A percentile compares a stretch with the other conserved stretches of the same genome.
phyloP scores from a whole-genome alignment of 2,797 vertebrate genomes.

The Acipenser ruthenus region DNA sequence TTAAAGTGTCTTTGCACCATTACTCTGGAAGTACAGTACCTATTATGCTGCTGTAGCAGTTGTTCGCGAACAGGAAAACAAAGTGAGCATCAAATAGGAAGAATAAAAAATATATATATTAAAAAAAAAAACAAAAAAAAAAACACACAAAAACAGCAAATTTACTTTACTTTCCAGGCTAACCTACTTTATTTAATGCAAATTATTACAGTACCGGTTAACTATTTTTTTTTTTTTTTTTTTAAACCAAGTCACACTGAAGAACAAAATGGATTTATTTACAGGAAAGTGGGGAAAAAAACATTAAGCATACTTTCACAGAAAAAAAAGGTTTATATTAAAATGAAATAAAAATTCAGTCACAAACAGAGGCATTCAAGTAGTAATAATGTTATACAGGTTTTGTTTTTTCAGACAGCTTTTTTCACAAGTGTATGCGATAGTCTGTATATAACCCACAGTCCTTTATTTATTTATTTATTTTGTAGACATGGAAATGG shows the following conservation, averaged over 20 bases:
- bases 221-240: conserved; percentile 72
- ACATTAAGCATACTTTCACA: conserved; percentile 98
- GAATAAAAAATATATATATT: background rate
- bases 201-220: conserved; percentile 98
- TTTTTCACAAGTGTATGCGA: conserved; percentile 68
- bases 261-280: conserved; percentile 98
- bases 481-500: conserved; percentile 63
- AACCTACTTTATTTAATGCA: conserved; percentile 99
- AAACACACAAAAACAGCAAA: conserved; percentile 1
- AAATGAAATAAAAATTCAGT: conserved; percentile 85
- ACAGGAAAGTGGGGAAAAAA: conserved; percentile 66
- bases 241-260: conserved; percentile 60
- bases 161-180: conserved; percentile 87
- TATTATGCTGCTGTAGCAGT: too few relatives aligned
- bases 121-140: background rate
- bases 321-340: conserved; percentile 73
- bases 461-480: conserved; percentile 54
- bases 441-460: conserved; percentile 72
- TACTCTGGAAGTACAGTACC: too few relatives aligned
- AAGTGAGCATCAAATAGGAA: too few relatives aligned
- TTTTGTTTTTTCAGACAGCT: conserved; percentile 72
- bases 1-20: too few relatives aligned
- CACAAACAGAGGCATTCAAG: conserved; percentile 99
- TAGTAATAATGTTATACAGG: conserved; percentile 98
- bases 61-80: too few relatives aligned